Percentiles rank a stretch among this genome's conserved stretches.
phyloP scores from a whole-genome alignment of 2,888 invertebrate genomes.

The Ennomos erosarius region DNA sequence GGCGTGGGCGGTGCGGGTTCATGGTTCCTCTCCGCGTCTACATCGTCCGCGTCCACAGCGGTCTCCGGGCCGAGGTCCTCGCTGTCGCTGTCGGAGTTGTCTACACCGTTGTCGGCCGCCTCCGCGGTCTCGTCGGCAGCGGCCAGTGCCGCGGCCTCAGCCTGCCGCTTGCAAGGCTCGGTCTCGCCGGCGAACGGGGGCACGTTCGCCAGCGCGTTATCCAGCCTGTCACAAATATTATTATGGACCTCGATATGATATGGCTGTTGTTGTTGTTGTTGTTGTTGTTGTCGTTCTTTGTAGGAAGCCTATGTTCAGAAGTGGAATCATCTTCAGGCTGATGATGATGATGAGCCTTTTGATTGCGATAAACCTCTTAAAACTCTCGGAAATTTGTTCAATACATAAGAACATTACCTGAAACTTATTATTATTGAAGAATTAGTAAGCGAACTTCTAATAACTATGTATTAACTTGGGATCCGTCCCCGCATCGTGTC shows the following conservation, averaged over 20 bases:
- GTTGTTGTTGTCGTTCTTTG: too few species aligned
- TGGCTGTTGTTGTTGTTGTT: too few species aligned
- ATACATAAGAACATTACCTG: not conserved
- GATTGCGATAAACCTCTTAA: too few species aligned
- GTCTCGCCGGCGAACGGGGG: slow-evolving; percentile 76
- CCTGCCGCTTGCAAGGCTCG: slow-evolving; percentile 68
- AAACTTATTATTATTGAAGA: not conserved
- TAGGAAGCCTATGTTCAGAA: too few species aligned
- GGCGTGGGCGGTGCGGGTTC: slow-evolving; percentile 85
- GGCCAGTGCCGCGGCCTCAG: slow-evolving; percentile 57
- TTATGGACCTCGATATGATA: not conserved
- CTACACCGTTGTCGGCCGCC: slow-evolving; percentile 68
- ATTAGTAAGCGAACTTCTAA: not conserved
- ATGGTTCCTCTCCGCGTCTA: slow-evolving; percentile 78
- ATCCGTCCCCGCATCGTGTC: not conserved
- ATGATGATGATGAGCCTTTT: too few species aligned
- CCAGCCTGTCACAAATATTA: slow-evolving; percentile 62
- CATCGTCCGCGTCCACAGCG: slow-evolving; percentile 88
- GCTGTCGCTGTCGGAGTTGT: slow-evolving; percentile 84
- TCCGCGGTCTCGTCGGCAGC: slow-evolving; percentile 50
- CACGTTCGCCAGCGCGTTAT: slow-evolving; percentile 79
- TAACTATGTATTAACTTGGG: slow-evolving; percentile 10
- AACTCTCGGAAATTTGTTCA: not conserved
- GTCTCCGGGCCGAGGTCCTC: slow-evolving; percentile 91
- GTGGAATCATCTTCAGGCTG: too few species aligned